phyloP scores from a whole-genome alignment of 2,113 vertebrate species.

The Channa maculata region DNA sequence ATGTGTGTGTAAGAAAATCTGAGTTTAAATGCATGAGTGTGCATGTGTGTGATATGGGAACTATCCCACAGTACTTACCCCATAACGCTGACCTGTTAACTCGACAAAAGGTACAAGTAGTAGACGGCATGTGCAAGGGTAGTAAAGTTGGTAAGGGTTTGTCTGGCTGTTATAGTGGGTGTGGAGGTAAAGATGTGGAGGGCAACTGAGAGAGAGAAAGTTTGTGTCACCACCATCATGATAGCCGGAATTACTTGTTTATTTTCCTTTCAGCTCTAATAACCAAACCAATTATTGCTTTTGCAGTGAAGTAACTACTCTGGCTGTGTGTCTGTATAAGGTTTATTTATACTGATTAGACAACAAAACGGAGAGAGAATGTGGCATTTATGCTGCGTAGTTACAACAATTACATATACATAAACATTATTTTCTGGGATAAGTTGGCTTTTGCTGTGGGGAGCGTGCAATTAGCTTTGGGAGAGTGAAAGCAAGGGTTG shows the following conservation, averaged over 20 bases:
- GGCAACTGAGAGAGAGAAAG: conserved; percentile 32
- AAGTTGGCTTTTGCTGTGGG: conserved; percentile 58
- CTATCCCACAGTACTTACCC: conserved; percentile 83
- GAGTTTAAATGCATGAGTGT: conserved; percentile 1
- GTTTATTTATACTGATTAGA: conserved; percentile 71
- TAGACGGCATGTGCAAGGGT: conserved; percentile 62
- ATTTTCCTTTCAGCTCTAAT: conserved; percentile 72
- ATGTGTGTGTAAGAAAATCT: no score
- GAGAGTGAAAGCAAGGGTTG: conserved; percentile 46
- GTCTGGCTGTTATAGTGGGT: background rate
- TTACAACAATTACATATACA: conserved; percentile 60
- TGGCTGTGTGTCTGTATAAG: conserved; percentile 44
- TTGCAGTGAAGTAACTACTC: conserved; percentile 65
- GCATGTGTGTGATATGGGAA: conserved; percentile 35
- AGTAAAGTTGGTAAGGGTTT: conserved; percentile 27
- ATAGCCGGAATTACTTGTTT: conserved; percentile 68
- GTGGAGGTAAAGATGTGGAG: background rate
- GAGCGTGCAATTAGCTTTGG: conserved; percentile 55
- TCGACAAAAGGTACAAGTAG: conserved; percentile 34
- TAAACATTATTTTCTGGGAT: conserved; percentile 68
- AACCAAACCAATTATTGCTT: conserved; percentile 69
- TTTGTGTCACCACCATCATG: conserved; percentile 59
- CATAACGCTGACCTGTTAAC: conserved; percentile 90
- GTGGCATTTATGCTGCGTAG: conserved; percentile 40
- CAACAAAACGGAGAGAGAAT: conserved; percentile 45